Base-by-base conservation (phyloP, 2,113 vertebrate species). In the Rhombomys opimus region DNA sequence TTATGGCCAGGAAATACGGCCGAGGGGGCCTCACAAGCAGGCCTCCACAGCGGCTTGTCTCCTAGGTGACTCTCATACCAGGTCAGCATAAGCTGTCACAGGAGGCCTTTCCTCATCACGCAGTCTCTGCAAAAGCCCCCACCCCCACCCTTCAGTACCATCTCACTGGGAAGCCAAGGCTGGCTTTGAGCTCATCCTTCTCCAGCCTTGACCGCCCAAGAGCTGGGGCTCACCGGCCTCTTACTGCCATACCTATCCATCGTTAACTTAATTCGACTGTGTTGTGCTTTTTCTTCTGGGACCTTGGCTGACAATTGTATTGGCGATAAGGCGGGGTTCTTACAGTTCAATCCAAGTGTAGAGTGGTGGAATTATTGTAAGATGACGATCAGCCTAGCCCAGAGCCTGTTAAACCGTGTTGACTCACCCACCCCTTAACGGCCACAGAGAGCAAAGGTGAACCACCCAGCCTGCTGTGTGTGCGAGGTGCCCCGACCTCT, bases 381-480 rank as follows among this genome's bases (percentile, higher is more conserved):
- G 38, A 61, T 73, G 9, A 67, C 59, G 35, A 50, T 86, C 46
- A 32, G 67, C 84, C 30, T 41, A 75, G 17, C 46, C 76, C 22
- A 7, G 68, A 78, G 63, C 57, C 89, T 57, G 78, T 87, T 85
- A 75, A 68, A 67, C 84, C 9, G 25, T 10, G 54, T n/a, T 85
- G 80, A 81, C 54, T 54, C 77, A 25, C 57, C n/a, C 63, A 27
- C 30, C 67, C 22, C 17, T 17, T 67, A 38, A 14, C 0, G 61
- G 72, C 61, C 38, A 61, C 3, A 0, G 89, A 89, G 91, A 50
- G 68, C 93, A 94, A 82, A 94, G 87, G 78, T 91, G 82, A 91
- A 5, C 63, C 57, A 7, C 46, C 27, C 46, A 32, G 54, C 52
- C 88, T 65, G 63, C 41, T 65, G 30, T 82, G 73, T 75, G 25